phyloP scores from a whole-genome alignment of 1,140 invertebrate genomes.

The Drosophila burlai region DNA sequence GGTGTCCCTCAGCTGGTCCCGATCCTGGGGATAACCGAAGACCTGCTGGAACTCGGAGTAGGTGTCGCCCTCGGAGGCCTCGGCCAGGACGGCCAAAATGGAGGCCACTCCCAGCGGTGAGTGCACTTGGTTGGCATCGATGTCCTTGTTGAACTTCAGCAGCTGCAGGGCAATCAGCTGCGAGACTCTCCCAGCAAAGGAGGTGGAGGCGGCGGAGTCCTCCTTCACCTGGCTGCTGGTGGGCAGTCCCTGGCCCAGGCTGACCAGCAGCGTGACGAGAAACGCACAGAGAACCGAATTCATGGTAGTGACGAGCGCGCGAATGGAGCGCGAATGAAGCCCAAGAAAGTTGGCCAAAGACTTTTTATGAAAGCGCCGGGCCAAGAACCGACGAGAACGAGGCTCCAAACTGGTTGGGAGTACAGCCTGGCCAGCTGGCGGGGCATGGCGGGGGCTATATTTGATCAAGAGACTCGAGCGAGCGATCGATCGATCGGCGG shows the following conservation, averaged over 20 bases:
- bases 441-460: conserved; percentile 3
- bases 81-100: conserved; percentile 87
- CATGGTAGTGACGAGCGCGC: conserved; percentile 62
- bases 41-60: conserved; percentile 86
- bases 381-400: conserved; percentile 61
- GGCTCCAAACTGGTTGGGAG: conserved; percentile 63
- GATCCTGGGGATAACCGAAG: conserved; percentile 87
- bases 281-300: conserved; percentile 58
- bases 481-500: conserved; percentile 24
- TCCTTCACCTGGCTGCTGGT: conserved; percentile 16
- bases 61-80: conserved; percentile 87
- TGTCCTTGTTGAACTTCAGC: conserved; percentile 85
- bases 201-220: not conserved
- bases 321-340: conserved; percentile 73
- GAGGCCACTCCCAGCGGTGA: conserved; percentile 88
- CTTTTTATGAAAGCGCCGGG: conserved; percentile 74
- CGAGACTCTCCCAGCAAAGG: conserved; percentile 68
- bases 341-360: conserved; percentile 82
- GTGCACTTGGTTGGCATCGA: conserved; percentile 88
- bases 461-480: conserved; percentile 11
- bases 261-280: conserved; percentile 32
- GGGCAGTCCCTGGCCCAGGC: conserved; percentile 41
- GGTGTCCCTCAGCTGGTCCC: conserved; percentile 58
- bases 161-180: conserved; percentile 79
- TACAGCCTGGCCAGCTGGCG: not conserved